Base-by-base conservation (phyloP, 2,888 invertebrate genomes). In the Mactromeris polynyma region DNA sequence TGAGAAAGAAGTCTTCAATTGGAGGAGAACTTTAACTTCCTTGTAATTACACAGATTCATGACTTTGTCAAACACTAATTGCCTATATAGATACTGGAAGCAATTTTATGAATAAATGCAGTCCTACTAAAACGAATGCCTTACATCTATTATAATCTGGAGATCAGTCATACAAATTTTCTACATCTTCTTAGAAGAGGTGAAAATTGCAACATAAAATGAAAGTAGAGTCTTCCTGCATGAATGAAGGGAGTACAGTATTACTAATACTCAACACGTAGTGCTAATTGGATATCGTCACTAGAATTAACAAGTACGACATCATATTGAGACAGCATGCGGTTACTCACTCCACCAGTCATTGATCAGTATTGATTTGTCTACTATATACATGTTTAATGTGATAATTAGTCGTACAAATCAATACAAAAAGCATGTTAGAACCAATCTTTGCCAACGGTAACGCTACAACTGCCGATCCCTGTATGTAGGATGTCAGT, bases 361-460 rank as follows among this genome's bases (percentile, higher is more conserved):
- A 85, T 79, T 80, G 85, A 85, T 85, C 85, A 85, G 31, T 85
- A 85, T 85, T 85, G 85, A 85, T 85, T 80, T 51, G 73, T 73
- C 69, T 73, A 46, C 69, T 36, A 83, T 83, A 83, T 73, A 83
- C 83, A 83, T 83, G 83, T 73, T 83, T 46, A 83, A 83, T 73
- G 73, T 83, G 73, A 83, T 83, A 83, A 83, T 83, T 83, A 83
- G 83, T 83, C 73, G 46, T n/a, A 42, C 69, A 36, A 73, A 83
- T 83, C 83, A 83, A 83, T 83, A 83, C 73, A 73, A 83, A 83
- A 83, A 64, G 83, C 83, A 83, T 83, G 83, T 83, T 69, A 83
- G 73, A 73, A 83, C 73, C 42, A 69, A 83, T 83, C 73, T 17
- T 73, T 36, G 19, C 40, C 21, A 42, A 42, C 31, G 64, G 21